These are phyloP conservation scores for Hirundichthys speculiger DNA, from an alignment of 2,113 vertebrate species.

Conservation along the genomic window DNA sequence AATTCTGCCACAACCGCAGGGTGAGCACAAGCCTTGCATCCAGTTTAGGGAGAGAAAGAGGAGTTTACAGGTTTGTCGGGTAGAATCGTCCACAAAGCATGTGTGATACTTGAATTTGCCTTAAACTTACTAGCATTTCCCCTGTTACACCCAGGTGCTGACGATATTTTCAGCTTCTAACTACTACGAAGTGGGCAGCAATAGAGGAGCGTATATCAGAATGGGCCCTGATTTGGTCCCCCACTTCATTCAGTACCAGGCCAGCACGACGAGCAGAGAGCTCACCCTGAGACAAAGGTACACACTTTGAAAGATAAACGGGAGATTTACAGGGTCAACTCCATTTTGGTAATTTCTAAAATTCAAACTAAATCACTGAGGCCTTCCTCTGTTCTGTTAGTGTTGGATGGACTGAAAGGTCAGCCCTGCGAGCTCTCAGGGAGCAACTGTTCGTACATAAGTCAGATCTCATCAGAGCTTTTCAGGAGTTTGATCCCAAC, in stretches of 20 bases:
- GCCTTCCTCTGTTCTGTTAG: conserved; percentile 43
- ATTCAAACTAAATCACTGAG: background rate
- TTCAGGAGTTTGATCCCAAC: conserved; percentile 73
- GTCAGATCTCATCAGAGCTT: conserved; percentile 79
- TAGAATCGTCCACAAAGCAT: too few species aligned
- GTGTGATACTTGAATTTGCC: too few species aligned
- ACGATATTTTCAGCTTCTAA: conserved; percentile 98
- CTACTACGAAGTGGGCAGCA: conserved; percentile 94
- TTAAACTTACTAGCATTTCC: background rate
- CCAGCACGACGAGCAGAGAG: conserved; percentile 81
- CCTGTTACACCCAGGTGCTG: conserved; percentile 82
- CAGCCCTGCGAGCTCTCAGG: conserved; percentile 77
- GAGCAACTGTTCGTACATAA: conserved; percentile 80
- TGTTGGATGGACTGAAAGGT: conserved; percentile 77
- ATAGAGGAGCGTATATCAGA: conserved; percentile 92
- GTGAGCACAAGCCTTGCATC: conserved; percentile 59
- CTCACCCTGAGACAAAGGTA: conserved; percentile 92
- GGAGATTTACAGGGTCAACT: background rate
- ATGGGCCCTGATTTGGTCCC: conserved; percentile 88
- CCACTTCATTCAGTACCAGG: conserved; percentile 91
- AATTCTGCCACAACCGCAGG: conserved; percentile 90
- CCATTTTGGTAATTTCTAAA: background rate
- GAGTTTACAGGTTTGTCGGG: too few species aligned
- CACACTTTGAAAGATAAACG: background rate
- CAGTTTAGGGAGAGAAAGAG: background rate